Evolutionary conservation across 2,113 vertebrate genomes (phyloP), one percentile per base, ranked within the genome.

Genomic region (Lamprotornis superbus): DNA sequence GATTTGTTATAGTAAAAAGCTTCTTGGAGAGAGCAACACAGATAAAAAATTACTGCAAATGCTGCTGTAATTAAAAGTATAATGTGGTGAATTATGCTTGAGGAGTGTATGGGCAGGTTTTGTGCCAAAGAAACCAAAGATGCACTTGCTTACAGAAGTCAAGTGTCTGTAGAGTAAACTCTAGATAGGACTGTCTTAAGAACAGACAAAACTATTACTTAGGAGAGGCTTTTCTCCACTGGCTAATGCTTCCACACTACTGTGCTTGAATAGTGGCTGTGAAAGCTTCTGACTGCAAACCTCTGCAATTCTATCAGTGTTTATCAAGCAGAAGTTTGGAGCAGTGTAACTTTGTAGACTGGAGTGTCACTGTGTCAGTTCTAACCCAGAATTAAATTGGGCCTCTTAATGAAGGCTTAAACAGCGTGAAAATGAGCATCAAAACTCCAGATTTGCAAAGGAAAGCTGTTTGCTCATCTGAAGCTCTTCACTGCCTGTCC

Each of bases 161-260:
- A 25, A 13, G 39, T n/a, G 39, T 23, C 19, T 69, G 1, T 15
- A 27, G 28, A 17, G n/a, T 90, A 22, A 74, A 35, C 19, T 50
- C 28, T 10, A 15, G 33, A 6, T 40, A 70, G 15, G 11, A 1
- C 20, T 59, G 57, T 3, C 5, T 23, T 55, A 42, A 33, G 23
- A 63, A 21, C 7, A 11, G 37, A 18, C 28, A 52, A 30, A 57
- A 7, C 35, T 74, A 0, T 14, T 47, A 2, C 3, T 11, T 11
- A 7, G 37, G 35, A 49, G 31, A 52, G 22, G 10, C 20, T 61
- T 53, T 24, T 27, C 22, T 17, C 31, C 22, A 0, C 22, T 52
- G 28, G 5, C 35, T 53, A n/a, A 7, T 67, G 31, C 33, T 88
- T n/a, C 30, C 67, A 12, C 77, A 33, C 23, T 8, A 5, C 39